These are phyloP conservation scores for Hemicordylus capensis DNA, from an alignment of 2,113 vertebrate genomes.

Conservation along the genomic window DNA sequence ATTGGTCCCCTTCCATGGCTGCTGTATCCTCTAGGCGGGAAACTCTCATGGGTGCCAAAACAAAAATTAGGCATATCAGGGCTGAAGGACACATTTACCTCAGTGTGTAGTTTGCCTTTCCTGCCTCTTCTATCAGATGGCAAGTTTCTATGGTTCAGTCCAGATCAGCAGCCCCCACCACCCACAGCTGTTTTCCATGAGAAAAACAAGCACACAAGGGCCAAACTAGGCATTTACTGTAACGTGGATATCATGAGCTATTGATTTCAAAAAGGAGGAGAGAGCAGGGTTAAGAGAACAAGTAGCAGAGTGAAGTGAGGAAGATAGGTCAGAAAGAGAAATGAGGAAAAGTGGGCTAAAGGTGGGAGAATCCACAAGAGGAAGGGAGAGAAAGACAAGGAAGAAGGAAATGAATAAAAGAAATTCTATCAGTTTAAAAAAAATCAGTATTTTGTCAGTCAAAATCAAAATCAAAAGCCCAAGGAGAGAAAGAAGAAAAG, in stretches of 20 bases:
- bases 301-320: background rate
- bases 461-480: background rate
- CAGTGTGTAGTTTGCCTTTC: too few species aligned
- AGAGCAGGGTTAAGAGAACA: background rate
- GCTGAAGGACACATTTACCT: too few species aligned
- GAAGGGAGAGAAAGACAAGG: background rate
- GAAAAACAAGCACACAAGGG: too few species aligned
- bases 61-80: too few species aligned
- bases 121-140: too few species aligned
- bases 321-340: background rate
- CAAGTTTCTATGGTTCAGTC: too few species aligned
- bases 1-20: too few species aligned
- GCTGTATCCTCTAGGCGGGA: too few species aligned
- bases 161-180: too few species aligned
- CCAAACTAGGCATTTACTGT: too few species aligned
- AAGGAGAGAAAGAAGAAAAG: background rate
- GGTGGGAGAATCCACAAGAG: background rate
- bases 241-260: background rate
- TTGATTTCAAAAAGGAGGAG: background rate
- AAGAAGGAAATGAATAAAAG: background rate
- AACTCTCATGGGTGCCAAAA: too few species aligned
- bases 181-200: too few species aligned
- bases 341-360: background rate
- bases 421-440: background rate
- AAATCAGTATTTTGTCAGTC: background rate